Base-by-base conservation (phyloP, 2,888 invertebrate genomes). In the Loripinus fragilis region DNA sequence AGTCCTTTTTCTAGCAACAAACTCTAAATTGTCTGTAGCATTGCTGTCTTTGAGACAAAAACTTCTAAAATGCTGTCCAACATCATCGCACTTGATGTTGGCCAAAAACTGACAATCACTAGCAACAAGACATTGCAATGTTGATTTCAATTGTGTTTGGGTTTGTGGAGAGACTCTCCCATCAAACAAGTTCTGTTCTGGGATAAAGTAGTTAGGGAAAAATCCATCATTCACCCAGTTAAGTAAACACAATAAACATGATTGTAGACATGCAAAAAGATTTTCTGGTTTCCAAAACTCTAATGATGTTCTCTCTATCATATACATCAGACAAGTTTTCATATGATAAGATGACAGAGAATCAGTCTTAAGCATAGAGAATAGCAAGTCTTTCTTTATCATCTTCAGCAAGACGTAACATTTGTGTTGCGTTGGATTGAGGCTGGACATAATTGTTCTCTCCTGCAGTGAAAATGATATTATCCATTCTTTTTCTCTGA, bases 171-270 rank as follows among this genome's bases (percentile, higher is more conserved):
- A 3, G 5, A 60, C 20, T 12, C 60, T 2, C 10, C 60, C 60
- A 2, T 60, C 60, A 60, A 60, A 60, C 60, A 60, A 33, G n/a
- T 60, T 60, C 33, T 60, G 33, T 28, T 10, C 28, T 10, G 60
- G 60, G 10, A 60, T 33, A 20, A 60, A 60, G 33, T 60, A 60
- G 17, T 60, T 60, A 17, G 60, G 60, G 20, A 30, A 60, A 33
- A 2, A 10, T 12, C 33, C 33, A 12, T 33, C 17, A 8, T 17
- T 10, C 20, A 60, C 33, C 30, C 60, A 60, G 2, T 2, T 20
- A 5, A 30, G 20, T 33, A 60, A 5, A 3, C 5, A 8, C 30
- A 28, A 17, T 7, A 30, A 33, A 33, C 60, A 60, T 1, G 8
- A 10, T 5, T 28, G 12, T 7, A 60, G 28, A 33, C 60, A 60